These are phyloP conservation scores for Colletes latitarsis DNA, from an alignment of 1,140 invertebrate genomes.

Conservation along the genomic window DNA sequence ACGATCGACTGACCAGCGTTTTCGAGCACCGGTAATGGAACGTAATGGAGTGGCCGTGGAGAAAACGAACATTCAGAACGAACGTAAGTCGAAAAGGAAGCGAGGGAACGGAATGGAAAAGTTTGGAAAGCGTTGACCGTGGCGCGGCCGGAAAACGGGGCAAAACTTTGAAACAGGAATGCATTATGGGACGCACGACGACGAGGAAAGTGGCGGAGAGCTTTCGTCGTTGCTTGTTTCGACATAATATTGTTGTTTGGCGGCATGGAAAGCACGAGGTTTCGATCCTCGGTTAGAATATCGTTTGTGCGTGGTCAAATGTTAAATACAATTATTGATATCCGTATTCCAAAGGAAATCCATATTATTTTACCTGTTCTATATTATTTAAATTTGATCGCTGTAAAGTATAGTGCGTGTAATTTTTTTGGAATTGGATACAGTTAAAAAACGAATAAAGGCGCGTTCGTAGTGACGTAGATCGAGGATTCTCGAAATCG, in stretches of 20 bases:
- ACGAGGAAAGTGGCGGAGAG: not conserved
- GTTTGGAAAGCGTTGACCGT: conserved; percentile 17
- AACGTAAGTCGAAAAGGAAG: conserved; percentile 17
- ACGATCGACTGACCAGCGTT: conserved; percentile 48
- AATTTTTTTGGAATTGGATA: not conserved
- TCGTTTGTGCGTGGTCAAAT: not conserved
- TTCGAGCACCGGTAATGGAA: not conserved
- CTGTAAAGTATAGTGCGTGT: not conserved
- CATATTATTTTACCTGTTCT: not conserved
- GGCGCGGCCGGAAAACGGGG: not conserved
- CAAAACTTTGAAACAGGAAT: conserved; percentile 20
- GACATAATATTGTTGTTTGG: not conserved
- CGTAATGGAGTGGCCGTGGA: not conserved
- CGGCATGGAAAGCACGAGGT: not conserved
- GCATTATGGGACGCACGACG: not conserved
- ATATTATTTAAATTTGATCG: not conserved
- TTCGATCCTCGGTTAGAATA: not conserved
- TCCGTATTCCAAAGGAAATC: not conserved
- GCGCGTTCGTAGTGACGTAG: too few relatives aligned
- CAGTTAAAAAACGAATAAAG: too few relatives aligned
- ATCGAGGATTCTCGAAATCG: too few relatives aligned
- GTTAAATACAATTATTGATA: not conserved
- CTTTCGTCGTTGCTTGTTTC: not conserved
- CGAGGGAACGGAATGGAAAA: conserved; percentile 11
- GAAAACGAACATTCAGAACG: conserved; percentile 13